Percentiles rank a stretch among this genome's conserved stretches.
These are phyloP conservation scores for Ivindomyrus marchei DNA, from an alignment of 2,113 vertebrate species.

Conservation along the genomic window DNA sequence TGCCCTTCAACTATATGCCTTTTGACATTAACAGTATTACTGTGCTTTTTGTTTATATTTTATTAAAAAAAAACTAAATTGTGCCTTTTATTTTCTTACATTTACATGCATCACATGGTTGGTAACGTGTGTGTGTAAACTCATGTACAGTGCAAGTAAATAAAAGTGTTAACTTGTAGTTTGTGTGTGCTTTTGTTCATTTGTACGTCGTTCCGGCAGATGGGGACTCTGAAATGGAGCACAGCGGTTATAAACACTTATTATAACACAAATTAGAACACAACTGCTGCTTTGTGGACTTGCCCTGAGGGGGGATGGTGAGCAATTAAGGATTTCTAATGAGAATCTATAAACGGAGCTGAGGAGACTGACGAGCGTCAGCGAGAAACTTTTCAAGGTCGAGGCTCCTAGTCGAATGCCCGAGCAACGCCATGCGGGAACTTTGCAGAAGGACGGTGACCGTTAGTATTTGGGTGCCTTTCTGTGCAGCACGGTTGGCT, in stretches of 20 bases:
- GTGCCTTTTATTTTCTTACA: slow-evolving; percentile 92
- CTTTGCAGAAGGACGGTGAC: background rate
- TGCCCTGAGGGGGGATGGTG: slow-evolving; percentile 59
- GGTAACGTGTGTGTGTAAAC: slow-evolving; percentile 67
- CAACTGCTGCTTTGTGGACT: slow-evolving; percentile 43
- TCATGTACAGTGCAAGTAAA: slow-evolving; percentile 76
- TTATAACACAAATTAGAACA: slow-evolving; percentile 3
- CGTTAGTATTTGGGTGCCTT: background rate
- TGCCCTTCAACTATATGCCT: slow-evolving; percentile 59
- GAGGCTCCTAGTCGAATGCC: background rate
- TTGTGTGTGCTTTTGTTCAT: slow-evolving; percentile 19
- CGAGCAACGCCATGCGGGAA: background rate
- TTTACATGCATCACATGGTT: slow-evolving; percentile 73
- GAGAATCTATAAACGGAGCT: slow-evolving; percentile 63
- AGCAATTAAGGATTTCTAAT: slow-evolving; percentile 70
- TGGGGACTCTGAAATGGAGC: background rate
- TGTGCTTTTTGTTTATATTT: slow-evolving; percentile 54
- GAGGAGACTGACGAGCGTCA: background rate
- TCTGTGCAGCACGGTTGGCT: background rate
- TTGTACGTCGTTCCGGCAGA: background rate
- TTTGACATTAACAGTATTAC: slow-evolving; percentile 97
- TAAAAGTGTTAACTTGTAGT: slow-evolving; percentile 79
- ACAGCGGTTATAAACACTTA: background rate
- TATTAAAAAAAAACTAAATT: slow-evolving; percentile 59
- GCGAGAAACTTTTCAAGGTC: slow-evolving; percentile 19